Base-by-base conservation (phyloP, 92 coral and sea anemone genomes). In the Siderastrea siderea region DNA sequence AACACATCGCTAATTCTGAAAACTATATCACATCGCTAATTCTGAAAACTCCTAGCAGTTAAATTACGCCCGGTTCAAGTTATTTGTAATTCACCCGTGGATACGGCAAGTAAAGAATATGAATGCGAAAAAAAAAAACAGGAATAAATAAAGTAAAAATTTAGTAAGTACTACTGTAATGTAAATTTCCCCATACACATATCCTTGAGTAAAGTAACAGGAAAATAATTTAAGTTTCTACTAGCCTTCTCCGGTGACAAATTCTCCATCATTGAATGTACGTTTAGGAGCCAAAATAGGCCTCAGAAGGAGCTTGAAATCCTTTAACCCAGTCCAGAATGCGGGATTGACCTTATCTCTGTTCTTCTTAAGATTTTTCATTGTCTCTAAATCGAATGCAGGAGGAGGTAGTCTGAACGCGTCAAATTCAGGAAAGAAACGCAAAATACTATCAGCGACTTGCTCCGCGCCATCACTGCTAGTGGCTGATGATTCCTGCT, bases 371-470 rank as follows among this genome's bases (percentile, higher is more conserved):
- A 73, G 52, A 16, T 43, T 5, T 13, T 49, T 47, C 19, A 52
- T 0, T 17, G 49, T 15, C 7, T 73, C 59, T 4, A 14, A 14
- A 43, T 52, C 60, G 57, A 10, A 47, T 52, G 78, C 10, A 19
- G 78, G 78, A 47, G 78, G 54, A 47, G 78, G 78, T 6, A 73
- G 54, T 7, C 49, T 73, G 59, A 73, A 73, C 57, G 78, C 78
- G 49, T 49, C 53, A 52, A 73, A 73, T 5, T 57, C 78, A 47
- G 78, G 55, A 73, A 73, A 73, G 78, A 47, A 48, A 13, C 78
- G 54, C n/a, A 73, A 73, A 48, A 73, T 73, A 57, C 14, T 73
- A 4, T 48, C 78, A 14, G 78, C 78, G 48, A 73, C 78, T 7
- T 73, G 19, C 78, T 73, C 4, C n/a, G n/a, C n/a, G 7, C n/a